Conservation (phyloP, 2,888 invertebrate genomes). For the Tholera decimalis region DNA sequence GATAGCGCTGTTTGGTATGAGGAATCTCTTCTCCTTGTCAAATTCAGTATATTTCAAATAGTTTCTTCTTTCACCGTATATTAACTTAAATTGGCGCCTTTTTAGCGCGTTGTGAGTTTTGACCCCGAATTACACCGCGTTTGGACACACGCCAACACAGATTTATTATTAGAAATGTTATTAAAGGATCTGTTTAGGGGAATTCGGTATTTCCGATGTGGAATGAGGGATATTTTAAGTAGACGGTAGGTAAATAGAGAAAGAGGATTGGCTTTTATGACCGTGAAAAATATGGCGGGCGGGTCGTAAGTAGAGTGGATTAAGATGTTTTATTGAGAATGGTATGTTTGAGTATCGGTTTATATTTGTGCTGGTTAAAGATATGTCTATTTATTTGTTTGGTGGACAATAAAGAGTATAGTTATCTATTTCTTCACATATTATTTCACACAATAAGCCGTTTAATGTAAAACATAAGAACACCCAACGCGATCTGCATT, state of each 20-base stretch:
- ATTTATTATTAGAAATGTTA: constrained; percentile 59
- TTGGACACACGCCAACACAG: constrained; percentile 54
- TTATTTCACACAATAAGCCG: no score
- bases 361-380: not conserved
- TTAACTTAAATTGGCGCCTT: constrained; percentile 30
- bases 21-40: constrained; percentile 14
- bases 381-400: not conserved
- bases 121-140: constrained; percentile 61
- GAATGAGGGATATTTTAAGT: constrained; percentile 45
- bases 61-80: constrained; percentile 7
- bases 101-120: constrained; percentile 34
- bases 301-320: constrained; percentile 12
- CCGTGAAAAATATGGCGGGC: constrained; percentile 40
- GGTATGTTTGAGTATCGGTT: not conserved
- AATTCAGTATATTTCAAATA: constrained; percentile 20
- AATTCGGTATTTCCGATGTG: constrained; percentile 51
- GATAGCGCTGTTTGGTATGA: not conserved
- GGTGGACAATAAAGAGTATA: no score
- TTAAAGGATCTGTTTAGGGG: constrained; percentile 62
- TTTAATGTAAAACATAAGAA: no score
- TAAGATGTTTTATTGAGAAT: constrained; percentile 9
- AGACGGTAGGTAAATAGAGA: constrained; percentile 23
- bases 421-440: no score
- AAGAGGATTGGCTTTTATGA: constrained; percentile 28
- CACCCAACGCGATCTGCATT: not conserved